phyloP scores from a whole-genome alignment of 2,797 vertebrate genomes.

The Poecilia gillii region DNA sequence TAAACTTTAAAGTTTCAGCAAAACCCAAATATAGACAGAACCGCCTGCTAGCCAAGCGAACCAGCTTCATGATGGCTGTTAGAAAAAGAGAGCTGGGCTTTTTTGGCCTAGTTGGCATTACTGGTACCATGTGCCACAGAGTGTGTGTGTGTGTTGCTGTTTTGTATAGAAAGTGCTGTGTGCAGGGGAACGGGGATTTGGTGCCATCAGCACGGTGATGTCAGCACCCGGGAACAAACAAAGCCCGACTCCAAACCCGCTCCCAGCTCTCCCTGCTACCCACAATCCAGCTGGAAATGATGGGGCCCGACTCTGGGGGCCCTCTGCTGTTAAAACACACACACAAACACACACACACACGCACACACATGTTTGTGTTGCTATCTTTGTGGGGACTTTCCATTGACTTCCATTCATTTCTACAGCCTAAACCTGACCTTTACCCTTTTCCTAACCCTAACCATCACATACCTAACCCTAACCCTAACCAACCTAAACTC shows the following conservation, averaged over 20 bases:
- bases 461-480: too few species aligned
- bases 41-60: not conserved
- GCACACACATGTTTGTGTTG: not conserved
- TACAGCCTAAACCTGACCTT: too few species aligned
- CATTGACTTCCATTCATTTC: too few species aligned
- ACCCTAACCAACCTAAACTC: too few species aligned
- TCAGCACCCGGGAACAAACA: constrained; percentile 86
- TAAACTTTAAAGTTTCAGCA: constrained; percentile 4
- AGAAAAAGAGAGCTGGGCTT: constrained; percentile 53
- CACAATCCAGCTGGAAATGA: constrained; percentile 64
- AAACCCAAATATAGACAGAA: constrained; percentile 3
- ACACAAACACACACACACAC: not conserved
- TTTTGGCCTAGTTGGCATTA: constrained; percentile 88
- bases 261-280: constrained; percentile 54
- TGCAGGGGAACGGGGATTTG: constrained; percentile 87
- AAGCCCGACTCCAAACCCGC: constrained; percentile 74
- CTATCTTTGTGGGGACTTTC: too few species aligned
- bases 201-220: constrained; percentile 89
- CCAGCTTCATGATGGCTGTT: constrained; percentile 39
- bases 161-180: constrained; percentile 92
- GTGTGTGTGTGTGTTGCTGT: constrained; percentile 80
- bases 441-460: too few species aligned
- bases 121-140: constrained; percentile 60
- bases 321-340: constrained; percentile 54
- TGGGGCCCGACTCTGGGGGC: constrained; percentile 56